A percentile compares a stretch with the other conserved stretches of the same genome.
phyloP scores from a whole-genome alignment of 2,888 invertebrate species.

The Eupithecia insigniata region DNA sequence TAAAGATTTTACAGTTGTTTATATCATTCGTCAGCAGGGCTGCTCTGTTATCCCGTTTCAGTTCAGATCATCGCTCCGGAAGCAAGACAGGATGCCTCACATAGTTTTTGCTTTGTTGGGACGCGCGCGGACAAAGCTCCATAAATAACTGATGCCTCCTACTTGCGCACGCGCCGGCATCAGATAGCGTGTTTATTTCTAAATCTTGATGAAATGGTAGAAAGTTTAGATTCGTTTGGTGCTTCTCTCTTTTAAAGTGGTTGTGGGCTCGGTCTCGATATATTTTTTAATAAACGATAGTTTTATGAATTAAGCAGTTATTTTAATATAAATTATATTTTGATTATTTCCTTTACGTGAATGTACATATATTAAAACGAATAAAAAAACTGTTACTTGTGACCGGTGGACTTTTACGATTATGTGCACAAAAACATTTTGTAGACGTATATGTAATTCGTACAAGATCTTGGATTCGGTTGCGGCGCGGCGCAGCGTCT shows the following conservation, averaged over 20 bases:
- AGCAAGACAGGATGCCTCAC: constrained; percentile 53
- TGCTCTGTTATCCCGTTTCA: constrained; percentile 18
- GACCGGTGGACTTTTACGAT: neutral
- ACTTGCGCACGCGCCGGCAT: constrained; percentile 24
- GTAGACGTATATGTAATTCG: neutral
- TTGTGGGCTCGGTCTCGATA: neutral
- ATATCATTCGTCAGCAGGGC: constrained; percentile 10
- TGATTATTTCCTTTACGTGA: neutral
- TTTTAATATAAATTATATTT: neutral
- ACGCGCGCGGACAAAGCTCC: constrained; percentile 32
- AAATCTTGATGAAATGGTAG: constrained; percentile 25
- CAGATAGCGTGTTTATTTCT: constrained; percentile 22
- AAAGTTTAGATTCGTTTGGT: constrained; percentile 14
- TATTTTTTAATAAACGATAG: neutral
- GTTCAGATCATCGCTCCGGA: constrained; percentile 49
- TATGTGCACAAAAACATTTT: neutral
- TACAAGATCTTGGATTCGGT: neutral
- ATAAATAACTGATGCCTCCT: constrained; percentile 37
- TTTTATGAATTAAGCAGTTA: neutral
- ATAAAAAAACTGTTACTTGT: neutral
- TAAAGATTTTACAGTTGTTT: neutral
- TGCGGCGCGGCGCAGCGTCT: no score
- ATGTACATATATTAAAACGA: neutral
- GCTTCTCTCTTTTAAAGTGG: neutral
- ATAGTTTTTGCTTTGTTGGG: constrained; percentile 47